Conservation (phyloP, 1,140 invertebrate genomes). For the Drosophila kepulauana region DNA sequence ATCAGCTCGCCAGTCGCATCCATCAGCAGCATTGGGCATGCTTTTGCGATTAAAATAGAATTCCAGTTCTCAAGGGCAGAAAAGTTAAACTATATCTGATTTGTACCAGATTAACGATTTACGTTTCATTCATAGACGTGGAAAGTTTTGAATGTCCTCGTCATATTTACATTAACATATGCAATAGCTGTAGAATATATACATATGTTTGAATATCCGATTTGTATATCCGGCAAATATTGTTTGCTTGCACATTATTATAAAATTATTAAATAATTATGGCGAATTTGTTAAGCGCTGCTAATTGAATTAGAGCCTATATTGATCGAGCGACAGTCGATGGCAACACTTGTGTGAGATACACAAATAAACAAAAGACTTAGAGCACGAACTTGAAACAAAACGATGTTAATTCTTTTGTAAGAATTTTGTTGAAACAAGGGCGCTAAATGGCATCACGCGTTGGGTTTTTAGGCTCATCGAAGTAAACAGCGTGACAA, state of each 20-base stretch:
- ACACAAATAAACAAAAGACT: constrained; percentile 65
- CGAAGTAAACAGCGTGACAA: constrained; percentile 4
- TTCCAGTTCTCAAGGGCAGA: neutral
- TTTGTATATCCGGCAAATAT: constrained; percentile 37
- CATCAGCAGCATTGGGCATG: neutral
- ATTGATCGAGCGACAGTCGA: neutral
- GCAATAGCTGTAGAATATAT: neutral
- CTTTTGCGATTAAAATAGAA: neutral
- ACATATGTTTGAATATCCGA: constrained; percentile 20
- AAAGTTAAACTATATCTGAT: neutral
- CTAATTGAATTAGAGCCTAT: constrained; percentile 68
- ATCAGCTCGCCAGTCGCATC: neutral
- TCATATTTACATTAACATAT: constrained; percentile 1
- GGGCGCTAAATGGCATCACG: constrained; percentile 63
- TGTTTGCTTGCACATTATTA: constrained; percentile 35
- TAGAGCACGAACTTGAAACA: constrained; percentile 37
- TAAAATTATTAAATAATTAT: constrained; percentile 63
- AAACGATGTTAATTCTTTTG: constrained; percentile 39
- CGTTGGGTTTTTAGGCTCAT: constrained; percentile 18
- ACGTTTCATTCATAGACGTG: constrained; percentile 23
- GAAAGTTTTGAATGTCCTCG: constrained; percentile 66
- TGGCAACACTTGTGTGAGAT: constrained; percentile 27
- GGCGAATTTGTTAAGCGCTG: constrained; percentile 50
- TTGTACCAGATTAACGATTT: neutral
- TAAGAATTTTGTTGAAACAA: constrained; percentile 12